Conservation (phyloP, 2,113 vertebrate genomes). For the Mormyrus lacerda region DNA sequence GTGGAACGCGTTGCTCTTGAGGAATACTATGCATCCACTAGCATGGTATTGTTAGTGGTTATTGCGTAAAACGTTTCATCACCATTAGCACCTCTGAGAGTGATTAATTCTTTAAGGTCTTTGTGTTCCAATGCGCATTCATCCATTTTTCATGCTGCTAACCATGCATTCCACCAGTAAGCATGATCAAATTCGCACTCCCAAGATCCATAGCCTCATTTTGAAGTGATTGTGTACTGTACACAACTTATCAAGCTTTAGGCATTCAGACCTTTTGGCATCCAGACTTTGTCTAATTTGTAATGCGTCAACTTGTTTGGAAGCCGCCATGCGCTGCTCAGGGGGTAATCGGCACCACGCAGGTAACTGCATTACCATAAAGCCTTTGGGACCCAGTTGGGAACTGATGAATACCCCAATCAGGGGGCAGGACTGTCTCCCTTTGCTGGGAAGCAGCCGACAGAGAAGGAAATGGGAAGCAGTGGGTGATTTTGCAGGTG, state of each 20-base stretch:
- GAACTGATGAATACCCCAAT: background rate
- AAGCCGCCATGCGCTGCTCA: background rate
- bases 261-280: background rate
- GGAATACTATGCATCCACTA: background rate
- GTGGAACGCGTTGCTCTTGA: background rate
- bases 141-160: background rate
- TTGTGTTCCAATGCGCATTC: background rate
- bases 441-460: background rate
- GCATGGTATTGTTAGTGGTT: background rate
- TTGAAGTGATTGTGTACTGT: background rate
- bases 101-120: background rate
- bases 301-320: background rate
- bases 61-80: background rate
- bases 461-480: background rate
- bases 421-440: background rate
- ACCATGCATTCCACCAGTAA: background rate
- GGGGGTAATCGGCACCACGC: background rate
- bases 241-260: background rate
- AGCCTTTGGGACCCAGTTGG: background rate
- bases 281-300: background rate
- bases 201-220: background rate
- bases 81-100: background rate
- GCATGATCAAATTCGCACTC: background rate
- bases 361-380: background rate
- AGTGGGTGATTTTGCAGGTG: background rate